Evolutionary conservation across 2,888 invertebrate species (phyloP).

Genomic region (Plusia festucae): DNA sequence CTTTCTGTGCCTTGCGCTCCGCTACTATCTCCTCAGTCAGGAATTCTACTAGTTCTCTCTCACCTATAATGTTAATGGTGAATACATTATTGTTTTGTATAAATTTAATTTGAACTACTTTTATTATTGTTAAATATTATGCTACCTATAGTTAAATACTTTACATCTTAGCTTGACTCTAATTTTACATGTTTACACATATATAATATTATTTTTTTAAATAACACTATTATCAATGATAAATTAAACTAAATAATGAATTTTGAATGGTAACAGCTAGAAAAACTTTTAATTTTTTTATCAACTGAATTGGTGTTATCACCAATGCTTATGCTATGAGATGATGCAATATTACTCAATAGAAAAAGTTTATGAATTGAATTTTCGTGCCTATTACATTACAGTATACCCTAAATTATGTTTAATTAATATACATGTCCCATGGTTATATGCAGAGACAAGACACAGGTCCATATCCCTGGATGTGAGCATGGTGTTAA

Average conservation of each 20-base stretch:
- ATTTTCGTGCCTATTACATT: too few species aligned
- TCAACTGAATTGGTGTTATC: not conserved
- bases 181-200: too few species aligned
- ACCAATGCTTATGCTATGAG: not conserved
- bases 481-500: constrained; percentile 68
- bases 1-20: constrained; percentile 95
- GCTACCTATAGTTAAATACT: not conserved
- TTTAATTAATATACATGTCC: constrained; percentile 53
- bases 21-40: constrained; percentile 97
- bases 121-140: not conserved
- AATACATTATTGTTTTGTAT: not conserved
- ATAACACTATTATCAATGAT: not conserved
- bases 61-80: constrained; percentile 88
- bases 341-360: constrained; percentile 1
- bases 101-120: not conserved
- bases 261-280: too few species aligned
- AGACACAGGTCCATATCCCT: constrained; percentile 56
- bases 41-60: constrained; percentile 96
- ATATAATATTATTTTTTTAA: too few species aligned
- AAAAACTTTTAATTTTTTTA: too few species aligned
- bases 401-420: not conserved
- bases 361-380: too few species aligned
- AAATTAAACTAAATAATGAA: too few species aligned
- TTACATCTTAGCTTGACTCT: not conserved
- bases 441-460: constrained; percentile 69